These are phyloP conservation scores for Drosophila auraria DNA, from an alignment of 1,140 invertebrate genomes.

Conservation along the genomic window DNA sequence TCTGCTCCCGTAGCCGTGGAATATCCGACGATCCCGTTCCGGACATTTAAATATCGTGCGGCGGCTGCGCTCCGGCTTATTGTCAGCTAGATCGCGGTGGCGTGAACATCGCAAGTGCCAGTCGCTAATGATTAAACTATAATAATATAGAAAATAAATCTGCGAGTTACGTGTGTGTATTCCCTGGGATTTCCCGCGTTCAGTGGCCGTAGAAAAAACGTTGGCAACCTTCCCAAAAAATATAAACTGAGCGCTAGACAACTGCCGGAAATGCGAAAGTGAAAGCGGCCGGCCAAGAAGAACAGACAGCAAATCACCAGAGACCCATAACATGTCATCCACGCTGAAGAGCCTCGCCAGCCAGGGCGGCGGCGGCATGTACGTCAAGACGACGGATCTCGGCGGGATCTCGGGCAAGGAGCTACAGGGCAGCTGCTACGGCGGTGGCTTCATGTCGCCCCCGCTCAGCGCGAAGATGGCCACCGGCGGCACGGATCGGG, in stretches of 20 bases:
- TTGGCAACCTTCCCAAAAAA: constrained; percentile 70
- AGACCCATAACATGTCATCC: constrained; percentile 59
- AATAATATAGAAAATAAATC: constrained; percentile 19
- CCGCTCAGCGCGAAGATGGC: constrained; percentile 66
- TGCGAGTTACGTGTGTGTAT: constrained; percentile 13
- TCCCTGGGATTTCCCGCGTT: constrained; percentile 79
- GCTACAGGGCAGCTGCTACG: constrained; percentile 45
- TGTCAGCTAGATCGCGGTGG: constrained; percentile 75
- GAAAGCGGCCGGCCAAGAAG: constrained; percentile 48
- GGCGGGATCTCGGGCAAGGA: constrained; percentile 40
- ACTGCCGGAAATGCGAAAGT: constrained; percentile 74
- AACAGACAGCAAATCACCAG: constrained; percentile 35
- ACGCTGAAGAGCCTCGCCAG: constrained; percentile 66
- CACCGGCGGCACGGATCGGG: neutral
- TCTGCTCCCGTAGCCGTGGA: constrained; percentile 18
- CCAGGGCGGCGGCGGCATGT: constrained; percentile 45
- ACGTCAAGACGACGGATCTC: constrained; percentile 37
- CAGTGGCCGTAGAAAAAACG: constrained; percentile 41
- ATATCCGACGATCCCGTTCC: constrained; percentile 44
- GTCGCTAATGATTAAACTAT: constrained; percentile 39
- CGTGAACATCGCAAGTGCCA: constrained; percentile 68
- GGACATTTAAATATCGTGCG: constrained; percentile 78
- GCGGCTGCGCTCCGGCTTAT: constrained; percentile 70
- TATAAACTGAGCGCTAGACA: constrained; percentile 18
- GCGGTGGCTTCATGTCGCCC: constrained; percentile 68